Evolutionary conservation across 2,113 vertebrate species (phyloP), one percentile per base, ranked within the genome.

Genomic region (Hippocampus abdominalis): DNA sequence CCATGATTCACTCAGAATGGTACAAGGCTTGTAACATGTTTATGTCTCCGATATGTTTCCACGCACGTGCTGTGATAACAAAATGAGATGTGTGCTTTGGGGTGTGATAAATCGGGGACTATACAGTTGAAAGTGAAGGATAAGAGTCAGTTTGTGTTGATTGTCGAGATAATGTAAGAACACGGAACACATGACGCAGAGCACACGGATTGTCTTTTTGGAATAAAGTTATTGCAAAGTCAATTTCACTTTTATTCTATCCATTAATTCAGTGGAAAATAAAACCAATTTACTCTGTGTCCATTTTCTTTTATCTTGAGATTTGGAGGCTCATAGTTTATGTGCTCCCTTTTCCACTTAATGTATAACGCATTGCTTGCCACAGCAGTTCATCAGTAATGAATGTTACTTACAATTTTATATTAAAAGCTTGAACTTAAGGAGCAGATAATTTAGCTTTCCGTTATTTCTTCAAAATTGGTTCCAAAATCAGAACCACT

Each of bases 1-100:
- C 54, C 25, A 25, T 29, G 27, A 16, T 29, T 32, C 36, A n/a
- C 32, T 5, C 36, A 63, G 61, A 40, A 63, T 13, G 32, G 61
- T 63, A 39, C 36, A 21, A 63, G 32, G 61, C 36, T 23, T 25
- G 40, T 13, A 64, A 44, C 63, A 64, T 64, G 40, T 64, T 63
- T 44, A 8, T 15, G 11, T 64, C 39, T 7, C 27, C 13, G 32
- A 32, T 59, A 59, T 1, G 15, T 32, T 70, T 71, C 60, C 25
- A 69, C 44, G 59, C 53, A 60, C 25, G 0, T 0, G 56, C 51
- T 10, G 64, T 57, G 59, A 71, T 53, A 73, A 67, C 57, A 76
- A 60, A 72, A 76, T 66, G 13, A 75, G 59, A 59, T 72, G 56
- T 64, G 68, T 62, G 32, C n/a, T 69, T 62, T 21, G 42, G 44